Evolutionary conservation across 2,797 vertebrate genomes (phyloP), one percentile per base, ranked within the genome.

Genomic region (Babyrousa celebensis): DNA sequence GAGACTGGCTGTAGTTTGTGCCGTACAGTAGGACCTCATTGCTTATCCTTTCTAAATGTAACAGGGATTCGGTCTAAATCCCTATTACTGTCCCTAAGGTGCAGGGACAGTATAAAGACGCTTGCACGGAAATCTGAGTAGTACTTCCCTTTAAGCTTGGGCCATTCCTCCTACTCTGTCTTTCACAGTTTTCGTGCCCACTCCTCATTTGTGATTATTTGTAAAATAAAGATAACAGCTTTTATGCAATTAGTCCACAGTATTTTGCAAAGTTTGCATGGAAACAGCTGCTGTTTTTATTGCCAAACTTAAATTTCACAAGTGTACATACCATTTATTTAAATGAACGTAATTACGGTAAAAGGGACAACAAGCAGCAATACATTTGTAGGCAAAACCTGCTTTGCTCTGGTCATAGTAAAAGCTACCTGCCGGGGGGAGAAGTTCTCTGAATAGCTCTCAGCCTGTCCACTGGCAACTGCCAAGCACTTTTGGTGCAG

Each of bases 351-450:
- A n/a, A 43, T 79, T 18, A 4, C 5, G 16, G 27, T 43, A 58
- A 58, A 7, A 29, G 21, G 23, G 14, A 36, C 36, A 82, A 60
- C 20, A n/a, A 27, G 27, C 58, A 72, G 68, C 9, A 23, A 21
- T 48, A 16, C 10, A 52, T 21, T 1, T 63, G 12, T 1, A 63
- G 43, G 68, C 21, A 70, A 20, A 83, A 23, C 16, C 43, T 8
- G 43, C 16, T 52, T 74, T 72, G 79, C 5, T 74, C 23, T 7
- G 21, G 23, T 83, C 32, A 36, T 7, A 0, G 0, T 52, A 5
- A 74, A 54, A 8, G 16, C 23, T 14, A 2, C 12, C 0, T 0
- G 43, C 43, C 1, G 54, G 1, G 7, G 21, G 21, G 58, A 25
- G 58, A 3, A 29, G 14, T 54, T 32, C 58, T 29, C 40, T 52